Evolutionary conservation across 2,113 vertebrate genomes (phyloP).

Genomic region (Pterocles orientalis): DNA sequence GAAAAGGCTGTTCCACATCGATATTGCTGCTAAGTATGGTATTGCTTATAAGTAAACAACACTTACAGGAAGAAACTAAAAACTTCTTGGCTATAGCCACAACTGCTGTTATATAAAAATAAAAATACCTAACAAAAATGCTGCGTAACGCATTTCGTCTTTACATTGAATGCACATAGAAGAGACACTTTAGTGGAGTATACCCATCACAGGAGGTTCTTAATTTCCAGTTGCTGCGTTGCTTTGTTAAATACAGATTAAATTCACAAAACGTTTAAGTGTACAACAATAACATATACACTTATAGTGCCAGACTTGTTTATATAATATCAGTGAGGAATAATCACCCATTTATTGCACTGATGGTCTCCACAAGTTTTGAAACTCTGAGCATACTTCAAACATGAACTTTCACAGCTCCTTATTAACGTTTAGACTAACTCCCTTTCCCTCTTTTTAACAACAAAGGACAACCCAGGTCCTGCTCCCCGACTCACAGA

Average conservation of each 20-base stretch:
- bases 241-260: slow-evolving; percentile 41
- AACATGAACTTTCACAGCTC: neutral
- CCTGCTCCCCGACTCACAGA: neutral
- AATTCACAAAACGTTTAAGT: slow-evolving; percentile 43
- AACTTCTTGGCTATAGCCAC: neutral
- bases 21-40: neutral
- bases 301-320: slow-evolving; percentile 40
- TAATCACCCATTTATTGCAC: neutral
- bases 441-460: slow-evolving; percentile 3
- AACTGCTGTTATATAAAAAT: slow-evolving; percentile 7
- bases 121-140: neutral
- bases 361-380: neutral
- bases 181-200: neutral
- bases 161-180: neutral
- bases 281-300: slow-evolving; percentile 38
- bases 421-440: slow-evolving; percentile 9
- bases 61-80: neutral
- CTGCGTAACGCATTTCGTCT: neutral
- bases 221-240: slow-evolving; percentile 31
- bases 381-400: slow-evolving; percentile 10
- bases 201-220: neutral
- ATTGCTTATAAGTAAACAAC: slow-evolving; percentile 31
- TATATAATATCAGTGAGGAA: slow-evolving; percentile 39
- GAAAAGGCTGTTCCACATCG: neutral
- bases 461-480: slow-evolving; percentile 41